These are phyloP conservation scores for Camelus dromedarius DNA, from an alignment of 2,113 vertebrate species.

Conservation along the genomic window DNA sequence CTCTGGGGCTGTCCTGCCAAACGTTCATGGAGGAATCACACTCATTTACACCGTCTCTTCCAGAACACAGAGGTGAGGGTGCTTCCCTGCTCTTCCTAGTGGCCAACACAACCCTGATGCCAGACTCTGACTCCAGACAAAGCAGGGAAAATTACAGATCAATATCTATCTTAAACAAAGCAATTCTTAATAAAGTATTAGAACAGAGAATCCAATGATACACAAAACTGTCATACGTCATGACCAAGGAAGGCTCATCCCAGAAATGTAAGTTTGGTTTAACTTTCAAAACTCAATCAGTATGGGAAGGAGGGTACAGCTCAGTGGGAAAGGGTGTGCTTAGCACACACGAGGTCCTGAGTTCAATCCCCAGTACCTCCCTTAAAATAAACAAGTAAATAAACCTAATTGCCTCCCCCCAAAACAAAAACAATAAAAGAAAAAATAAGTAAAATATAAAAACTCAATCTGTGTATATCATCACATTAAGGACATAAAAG, in stretches of 20 bases:
- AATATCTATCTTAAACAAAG: not conserved
- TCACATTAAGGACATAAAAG: not conserved
- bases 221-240: not conserved
- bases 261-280: not conserved
- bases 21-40: not conserved
- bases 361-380: too few species aligned
- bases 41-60: not conserved
- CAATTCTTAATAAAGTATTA: not conserved
- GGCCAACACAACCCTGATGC: not conserved
- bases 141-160: not conserved
- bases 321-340: too few species aligned
- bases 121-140: not conserved
- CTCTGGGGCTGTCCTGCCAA: not conserved
- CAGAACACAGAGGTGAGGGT: not conserved
- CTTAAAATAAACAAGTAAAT: not conserved
- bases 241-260: not conserved
- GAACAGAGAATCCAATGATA: not conserved
- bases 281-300: not conserved
- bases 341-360: too few species aligned
- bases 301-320: too few species aligned
- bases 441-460: too few species aligned
- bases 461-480: too few species aligned
- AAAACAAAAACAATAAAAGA: too few species aligned
- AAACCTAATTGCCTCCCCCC: not conserved
- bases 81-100: not conserved